Evolutionary conservation across 2,113 vertebrate genomes (phyloP), one percentile per base, ranked within the genome.

Genomic region (Vanacampus margaritifer): DNA sequence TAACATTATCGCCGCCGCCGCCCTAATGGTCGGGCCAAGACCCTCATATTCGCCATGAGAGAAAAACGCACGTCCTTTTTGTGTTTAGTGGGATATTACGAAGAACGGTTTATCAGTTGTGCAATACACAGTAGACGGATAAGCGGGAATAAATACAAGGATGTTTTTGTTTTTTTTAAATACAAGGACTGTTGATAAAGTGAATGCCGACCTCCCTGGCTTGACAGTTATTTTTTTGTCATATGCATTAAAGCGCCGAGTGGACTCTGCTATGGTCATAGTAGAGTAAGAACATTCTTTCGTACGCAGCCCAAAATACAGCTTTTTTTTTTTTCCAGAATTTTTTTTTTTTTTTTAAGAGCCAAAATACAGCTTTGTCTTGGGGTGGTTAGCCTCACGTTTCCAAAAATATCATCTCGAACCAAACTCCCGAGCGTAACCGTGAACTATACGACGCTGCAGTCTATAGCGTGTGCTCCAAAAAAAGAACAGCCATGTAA

Each of bases 11-110:
- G 48, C 74, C 65, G 67, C 74, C 65, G 67, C 67, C 64, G 41
- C 79, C 75, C 69, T 82, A 83, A 89, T 79, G 81, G 72, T 64
- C 78, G 58, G n/a, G 72, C 68, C 67, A 58, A 56, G 73, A 70
- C 71, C 71, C 50, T 17, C 54, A 10, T 32, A 63, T 76, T 67
- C 24, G 67, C 45, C 64, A 72, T 50, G 53, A 75, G 68, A 67
- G 53, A 43, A 74, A 64, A 28, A 57, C 26, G 9, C 54, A 63
- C 62, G 43, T 19, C 16, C 26, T 60, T 32, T 46, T 23, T 6
- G 9, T 62, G 5, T 60, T 17, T 41, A 62, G 48, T 45, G 16
- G 50, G 24, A 50, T 68, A 36, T 35, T 26, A 17, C 67, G 26
- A 13, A 50, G n/a, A 64, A 36, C 36, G 51, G 68, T 64, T 16